Conservation (phyloP, 2,797 vertebrate genomes). For the Xenentodon cancila region DNA sequence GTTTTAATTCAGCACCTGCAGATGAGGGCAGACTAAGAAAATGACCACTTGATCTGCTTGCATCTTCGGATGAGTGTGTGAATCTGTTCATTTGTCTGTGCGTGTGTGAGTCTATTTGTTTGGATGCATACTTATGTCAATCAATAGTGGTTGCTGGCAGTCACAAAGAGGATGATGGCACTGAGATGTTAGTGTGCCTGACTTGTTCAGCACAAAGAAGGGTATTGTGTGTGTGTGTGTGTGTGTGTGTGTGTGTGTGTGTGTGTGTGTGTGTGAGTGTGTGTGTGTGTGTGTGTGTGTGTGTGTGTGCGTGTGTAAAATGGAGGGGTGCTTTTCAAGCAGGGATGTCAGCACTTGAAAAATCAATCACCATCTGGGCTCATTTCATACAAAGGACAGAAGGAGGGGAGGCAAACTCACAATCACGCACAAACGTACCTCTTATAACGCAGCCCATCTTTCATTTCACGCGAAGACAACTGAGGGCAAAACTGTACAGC, state of each 20-base stretch:
- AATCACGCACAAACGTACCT: slow-evolving; percentile 57
- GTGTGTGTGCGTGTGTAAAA: slow-evolving; percentile 52
- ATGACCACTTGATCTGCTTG: slow-evolving; percentile 46
- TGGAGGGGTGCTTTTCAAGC: slow-evolving; percentile 95
- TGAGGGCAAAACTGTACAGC: slow-evolving; percentile 66
- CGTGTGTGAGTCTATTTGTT: slow-evolving; percentile 60
- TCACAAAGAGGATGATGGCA: slow-evolving; percentile 93
- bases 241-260: slow-evolving; percentile 44
- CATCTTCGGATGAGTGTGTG: slow-evolving; percentile 7
- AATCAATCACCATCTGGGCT: slow-evolving; percentile 99
- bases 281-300: slow-evolving; percentile 5
- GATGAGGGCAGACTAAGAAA: slow-evolving; percentile 28
- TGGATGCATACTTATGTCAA: slow-evolving; percentile 87
- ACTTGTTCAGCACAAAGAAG: slow-evolving; percentile 96
- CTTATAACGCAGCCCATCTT: slow-evolving; percentile 54
- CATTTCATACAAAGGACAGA: slow-evolving; percentile 88
- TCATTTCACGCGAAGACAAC: slow-evolving; percentile 74
- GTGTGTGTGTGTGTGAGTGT: slow-evolving; percentile 14
- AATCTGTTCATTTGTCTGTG: slow-evolving; percentile 2
- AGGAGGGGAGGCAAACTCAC: slow-evolving; percentile 65
- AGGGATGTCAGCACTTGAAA: slow-evolving; percentile 99
- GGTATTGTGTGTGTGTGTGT: not conserved
- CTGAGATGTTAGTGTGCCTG: slow-evolving; percentile 95
- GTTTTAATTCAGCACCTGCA: slow-evolving; percentile 21
- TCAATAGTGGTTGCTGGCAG: slow-evolving; percentile 91